These are phyloP conservation scores for Kobus ellipsiprymnus DNA, from an alignment of 2,113 vertebrate genomes.

Conservation along the genomic window DNA sequence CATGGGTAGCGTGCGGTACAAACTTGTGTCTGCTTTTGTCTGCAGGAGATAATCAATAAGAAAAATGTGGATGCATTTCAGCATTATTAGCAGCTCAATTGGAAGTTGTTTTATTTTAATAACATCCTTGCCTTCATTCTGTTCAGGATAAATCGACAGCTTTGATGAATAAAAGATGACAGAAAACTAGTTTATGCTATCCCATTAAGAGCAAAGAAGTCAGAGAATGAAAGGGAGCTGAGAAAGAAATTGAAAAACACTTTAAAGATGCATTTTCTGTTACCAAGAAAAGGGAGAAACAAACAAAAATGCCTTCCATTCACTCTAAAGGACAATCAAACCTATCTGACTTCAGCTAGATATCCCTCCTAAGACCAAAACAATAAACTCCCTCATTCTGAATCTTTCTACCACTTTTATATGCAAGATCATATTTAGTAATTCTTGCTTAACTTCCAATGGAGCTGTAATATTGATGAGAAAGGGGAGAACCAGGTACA, in stretches of 20 bases:
- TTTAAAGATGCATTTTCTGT: slow-evolving; percentile 34
- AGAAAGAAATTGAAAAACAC: slow-evolving; percentile 54
- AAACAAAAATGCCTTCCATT: slow-evolving; percentile 22
- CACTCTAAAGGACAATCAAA: slow-evolving; percentile 3
- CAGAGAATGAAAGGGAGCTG: slow-evolving; percentile 28
- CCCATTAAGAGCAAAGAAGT: slow-evolving; percentile 60
- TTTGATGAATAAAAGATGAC: slow-evolving; percentile 67
- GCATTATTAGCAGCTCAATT: slow-evolving; percentile 62
- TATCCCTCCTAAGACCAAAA: neutral
- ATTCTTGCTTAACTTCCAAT: neutral
- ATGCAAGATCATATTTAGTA: neutral
- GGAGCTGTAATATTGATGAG: neutral
- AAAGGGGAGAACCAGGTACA: neutral
- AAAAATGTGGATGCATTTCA: slow-evolving; percentile 59
- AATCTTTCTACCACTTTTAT: neutral
- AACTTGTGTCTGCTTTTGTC: slow-evolving; percentile 59
- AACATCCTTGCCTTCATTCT: slow-evolving; percentile 53
- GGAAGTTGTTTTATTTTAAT: slow-evolving; percentile 71
- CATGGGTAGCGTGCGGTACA: slow-evolving; percentile 39
- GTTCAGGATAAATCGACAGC: slow-evolving; percentile 37
- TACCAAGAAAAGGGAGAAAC: neutral
- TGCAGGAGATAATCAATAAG: slow-evolving; percentile 72
- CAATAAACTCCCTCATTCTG: neutral
- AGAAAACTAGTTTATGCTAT: slow-evolving; percentile 61
- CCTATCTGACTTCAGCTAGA: neutral